Evolutionary conservation across 2,797 vertebrate species (phyloP), one percentile per base, ranked within the genome.

Genomic region (Gorsachius magnificus): DNA sequence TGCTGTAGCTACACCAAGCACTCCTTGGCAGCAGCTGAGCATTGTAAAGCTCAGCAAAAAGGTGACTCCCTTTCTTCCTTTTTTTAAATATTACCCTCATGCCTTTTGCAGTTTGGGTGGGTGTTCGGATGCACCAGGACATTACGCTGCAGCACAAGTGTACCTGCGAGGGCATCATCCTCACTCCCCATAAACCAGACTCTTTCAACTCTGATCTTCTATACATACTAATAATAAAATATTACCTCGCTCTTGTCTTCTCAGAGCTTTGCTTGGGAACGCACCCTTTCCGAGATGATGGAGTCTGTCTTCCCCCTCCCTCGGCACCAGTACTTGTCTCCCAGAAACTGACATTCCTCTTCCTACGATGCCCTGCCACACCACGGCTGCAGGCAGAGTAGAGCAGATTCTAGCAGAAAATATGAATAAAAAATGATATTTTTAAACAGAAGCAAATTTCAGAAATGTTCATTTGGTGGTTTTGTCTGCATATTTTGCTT

Each of bases 371-470:
- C 4, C 45, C 11, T 77, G 56, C 68, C 36, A 89, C 36, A 54
- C 33, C 17, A 77, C 69, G 28, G 51, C 38, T 93, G 64, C 48
- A 93, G 77, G 20, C 38, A 69, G 29, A 88, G 65, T 13, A 85
- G 20, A 87, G 45, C 33, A 88, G 74, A 76, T 61, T 43, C 63
- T 85, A 79, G 43, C 58, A 93, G 72, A 83, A 80, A 76, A 65
- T 11, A 45, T 4, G 13, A 83, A 71, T 36, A 51, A 83, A 89
- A 65, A 19, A 6, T 11, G 5, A 7, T 91, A 54, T 69, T 86
- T 94, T 95, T 63, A 78, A 83, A 69, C 9, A 57, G 70, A 86
- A 72, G 8, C 5, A 82, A 61, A 83, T 48, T 46, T 70, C 50
- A 87, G 36, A 65, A 69, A 58, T 57, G 41, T 72, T 86, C 20